These are phyloP conservation scores for Edolisoma coerulescens DNA, from an alignment of 2,113 vertebrate genomes.

Conservation along the genomic window DNA sequence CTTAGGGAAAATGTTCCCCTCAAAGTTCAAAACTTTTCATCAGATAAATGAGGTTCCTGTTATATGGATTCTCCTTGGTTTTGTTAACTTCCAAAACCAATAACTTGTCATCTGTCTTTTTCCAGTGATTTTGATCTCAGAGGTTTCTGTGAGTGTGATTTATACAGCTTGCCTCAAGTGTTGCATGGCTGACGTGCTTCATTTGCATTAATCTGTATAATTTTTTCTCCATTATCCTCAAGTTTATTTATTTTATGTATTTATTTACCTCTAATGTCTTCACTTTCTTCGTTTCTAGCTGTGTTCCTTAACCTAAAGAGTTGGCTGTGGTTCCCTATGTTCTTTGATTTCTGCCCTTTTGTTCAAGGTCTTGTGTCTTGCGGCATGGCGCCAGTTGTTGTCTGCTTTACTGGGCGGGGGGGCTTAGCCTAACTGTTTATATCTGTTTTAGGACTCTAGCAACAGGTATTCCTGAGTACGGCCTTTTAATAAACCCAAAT, in stretches of 20 bases:
- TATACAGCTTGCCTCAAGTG: neutral
- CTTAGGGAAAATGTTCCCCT: neutral
- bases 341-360: neutral
- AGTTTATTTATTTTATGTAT: neutral
- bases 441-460: conserved; percentile 76
- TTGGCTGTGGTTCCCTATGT: neutral
- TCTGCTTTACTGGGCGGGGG: neutral
- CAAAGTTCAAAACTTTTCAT: neutral
- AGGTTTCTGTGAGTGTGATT: neutral
- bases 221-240: neutral
- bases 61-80: neutral
- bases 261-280: neutral
- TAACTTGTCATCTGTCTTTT: neutral
- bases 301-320: neutral
- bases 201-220: neutral
- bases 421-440: neutral
- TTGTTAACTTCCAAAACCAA: neutral
- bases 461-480: conserved; percentile 84
- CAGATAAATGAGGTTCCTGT: neutral
- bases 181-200: neutral
- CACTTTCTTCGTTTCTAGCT: neutral
- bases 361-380: neutral
- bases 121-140: neutral
- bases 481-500: conserved; percentile 80
- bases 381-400: neutral